A percentile compares a stretch with the other conserved stretches of the same genome.
Conservation (phyloP, 23 tunicate genomes). For the Clavelina lepadiformis region DNA sequence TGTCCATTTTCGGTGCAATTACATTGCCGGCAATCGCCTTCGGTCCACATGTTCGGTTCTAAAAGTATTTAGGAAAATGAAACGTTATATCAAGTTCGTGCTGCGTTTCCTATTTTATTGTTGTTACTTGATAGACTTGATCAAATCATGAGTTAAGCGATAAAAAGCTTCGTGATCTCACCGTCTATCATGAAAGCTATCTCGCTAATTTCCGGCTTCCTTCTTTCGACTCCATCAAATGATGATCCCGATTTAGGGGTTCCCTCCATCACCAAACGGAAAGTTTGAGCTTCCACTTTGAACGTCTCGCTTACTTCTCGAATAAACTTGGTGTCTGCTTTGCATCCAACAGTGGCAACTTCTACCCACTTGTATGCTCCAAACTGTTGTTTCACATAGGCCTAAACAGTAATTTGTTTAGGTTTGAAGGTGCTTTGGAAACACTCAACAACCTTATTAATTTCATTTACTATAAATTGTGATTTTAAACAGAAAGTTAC, state of each 20-base stretch:
- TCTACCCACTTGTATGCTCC: conserved; percentile 56
- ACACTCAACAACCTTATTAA: no score
- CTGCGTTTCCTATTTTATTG: no score
- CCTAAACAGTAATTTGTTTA: conserved; percentile 5
- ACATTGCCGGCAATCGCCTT: conserved; percentile 61
- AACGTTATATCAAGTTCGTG: no score
- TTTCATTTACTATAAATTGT: no score
- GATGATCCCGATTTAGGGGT: conserved; percentile 30
- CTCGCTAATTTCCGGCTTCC: conserved; percentile 52
- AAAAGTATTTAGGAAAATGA: background rate
- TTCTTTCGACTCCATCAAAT: conserved; percentile 1
- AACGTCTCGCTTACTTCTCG: conserved; percentile 29
- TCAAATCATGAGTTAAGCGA: no score
- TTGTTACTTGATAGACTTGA: no score
- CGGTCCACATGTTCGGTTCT: conserved; percentile 46
- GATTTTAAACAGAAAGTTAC: no score
- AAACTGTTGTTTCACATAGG: conserved; percentile 28
- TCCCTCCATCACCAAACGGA: conserved; percentile 40
- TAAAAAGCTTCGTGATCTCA: background rate
- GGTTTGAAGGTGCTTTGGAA: no score
- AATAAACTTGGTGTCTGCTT: conserved; percentile 25
- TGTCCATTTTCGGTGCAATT: conserved; percentile 50
- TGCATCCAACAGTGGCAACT: conserved; percentile 52
- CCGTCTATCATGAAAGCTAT: conserved; percentile 41
- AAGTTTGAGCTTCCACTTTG: conserved; percentile 24